phyloP scores from a whole-genome alignment of 2,797 vertebrate species.

The Trachurus trachurus region DNA sequence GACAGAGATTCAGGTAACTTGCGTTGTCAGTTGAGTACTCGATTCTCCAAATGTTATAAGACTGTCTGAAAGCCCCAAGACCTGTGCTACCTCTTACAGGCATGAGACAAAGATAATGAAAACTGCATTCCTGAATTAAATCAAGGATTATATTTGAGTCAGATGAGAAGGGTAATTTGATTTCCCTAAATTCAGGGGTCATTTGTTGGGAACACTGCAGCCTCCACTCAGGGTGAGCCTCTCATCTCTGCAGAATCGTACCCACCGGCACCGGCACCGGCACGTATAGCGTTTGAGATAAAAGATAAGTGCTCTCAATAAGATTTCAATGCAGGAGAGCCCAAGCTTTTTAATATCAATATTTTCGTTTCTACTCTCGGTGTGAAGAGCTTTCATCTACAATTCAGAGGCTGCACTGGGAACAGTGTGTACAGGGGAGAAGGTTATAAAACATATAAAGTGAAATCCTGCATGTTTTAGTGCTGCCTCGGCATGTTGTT shows the following conservation, averaged over 20 bases:
- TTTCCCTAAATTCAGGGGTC: conserved; percentile 44
- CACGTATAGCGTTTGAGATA: not conserved
- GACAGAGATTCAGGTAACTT: conserved; percentile 22
- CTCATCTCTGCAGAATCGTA: conserved; percentile 1
- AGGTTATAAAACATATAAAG: conserved; percentile 31
- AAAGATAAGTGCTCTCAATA: not conserved
- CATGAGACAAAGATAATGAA: conserved; percentile 39
- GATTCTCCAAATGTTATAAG: conserved; percentile 20
- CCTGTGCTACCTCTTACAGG: conserved; percentile 15
- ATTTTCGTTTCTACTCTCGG: conserved; percentile 1
- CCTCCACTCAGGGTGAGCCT: not conserved
- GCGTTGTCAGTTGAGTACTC: conserved; percentile 11
- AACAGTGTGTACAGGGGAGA: not conserved
- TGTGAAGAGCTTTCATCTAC: conserved; percentile 7
- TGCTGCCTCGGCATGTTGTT: conserved; percentile 18
- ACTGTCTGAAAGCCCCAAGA: conserved; percentile 26
- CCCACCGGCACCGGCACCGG: not conserved
- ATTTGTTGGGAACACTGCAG: conserved; percentile 22
- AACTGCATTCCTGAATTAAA: conserved; percentile 59
- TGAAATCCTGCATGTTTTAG: conserved; percentile 31
- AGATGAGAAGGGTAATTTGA: conserved; percentile 53
- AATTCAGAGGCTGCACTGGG: not conserved
- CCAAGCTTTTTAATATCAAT: conserved; percentile 10
- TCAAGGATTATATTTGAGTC: conserved; percentile 48
- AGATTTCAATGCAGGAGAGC: conserved; percentile 17